These are phyloP conservation scores for Petrolisthes manimaculis DNA, from an alignment of 2,888 invertebrate species.

Conservation along the genomic window DNA sequence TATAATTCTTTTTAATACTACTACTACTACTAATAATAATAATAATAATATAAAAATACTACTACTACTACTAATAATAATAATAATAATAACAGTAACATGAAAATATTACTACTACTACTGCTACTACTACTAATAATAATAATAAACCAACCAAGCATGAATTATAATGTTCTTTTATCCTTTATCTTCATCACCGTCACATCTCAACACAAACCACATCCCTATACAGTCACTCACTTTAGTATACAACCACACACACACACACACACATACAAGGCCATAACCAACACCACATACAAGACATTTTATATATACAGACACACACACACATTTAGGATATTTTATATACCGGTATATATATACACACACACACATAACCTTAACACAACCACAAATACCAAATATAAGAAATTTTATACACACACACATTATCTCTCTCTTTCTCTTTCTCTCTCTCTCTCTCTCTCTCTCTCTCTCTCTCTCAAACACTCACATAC, in stretches of 20 bases:
- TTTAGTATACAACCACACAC: not conserved
- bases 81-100: too few species aligned
- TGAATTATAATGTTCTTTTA: too few species aligned
- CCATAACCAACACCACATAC: too few species aligned
- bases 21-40: not conserved
- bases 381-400: not conserved
- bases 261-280: conserved; percentile 16
- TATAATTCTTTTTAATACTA: not conserved
- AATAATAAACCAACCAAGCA: too few species aligned
- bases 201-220: too few species aligned
- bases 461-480: not conserved
- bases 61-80: too few species aligned
- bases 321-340: not conserved
- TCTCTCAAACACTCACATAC: not conserved
- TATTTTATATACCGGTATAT: not conserved
- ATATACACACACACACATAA: not conserved
- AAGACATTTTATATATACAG: not conserved
- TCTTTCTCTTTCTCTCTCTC: conserved; percentile 14
- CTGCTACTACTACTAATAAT: too few species aligned
- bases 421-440: not conserved
- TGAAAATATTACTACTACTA: too few species aligned
- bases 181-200: too few species aligned
- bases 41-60: too few species aligned
- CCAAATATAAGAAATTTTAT: not conserved
- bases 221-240: too few species aligned